Evolutionary conservation across 1,140 invertebrate species (phyloP).

Genomic region (Zaprionus kolodkinae): DNA sequence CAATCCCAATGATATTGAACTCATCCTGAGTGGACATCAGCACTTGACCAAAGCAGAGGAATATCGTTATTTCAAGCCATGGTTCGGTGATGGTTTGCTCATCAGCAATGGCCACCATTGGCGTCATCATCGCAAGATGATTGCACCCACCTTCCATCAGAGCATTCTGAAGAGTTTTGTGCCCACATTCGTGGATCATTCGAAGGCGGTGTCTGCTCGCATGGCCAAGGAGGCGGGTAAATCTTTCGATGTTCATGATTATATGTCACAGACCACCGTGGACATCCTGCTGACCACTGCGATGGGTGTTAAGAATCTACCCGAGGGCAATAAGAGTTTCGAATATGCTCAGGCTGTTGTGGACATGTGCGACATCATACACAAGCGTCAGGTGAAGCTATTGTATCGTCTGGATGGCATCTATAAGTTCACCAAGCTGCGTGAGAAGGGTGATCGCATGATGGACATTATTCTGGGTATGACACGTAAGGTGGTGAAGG

Average conservation of each 20-base stretch:
- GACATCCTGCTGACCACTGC: constrained; percentile 94
- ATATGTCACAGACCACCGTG: constrained; percentile 92
- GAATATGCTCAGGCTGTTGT: constrained; percentile 90
- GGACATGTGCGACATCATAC: constrained; percentile 90
- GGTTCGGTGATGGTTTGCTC: constrained; percentile 94
- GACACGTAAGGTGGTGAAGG: constrained; percentile 87
- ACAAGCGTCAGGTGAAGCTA: constrained; percentile 88
- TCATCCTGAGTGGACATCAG: constrained; percentile 88
- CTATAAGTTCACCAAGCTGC: constrained; percentile 87
- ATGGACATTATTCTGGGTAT: constrained; percentile 88
- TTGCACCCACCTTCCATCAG: constrained; percentile 97
- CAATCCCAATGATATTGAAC: constrained; percentile 89
- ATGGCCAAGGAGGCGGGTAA: constrained; percentile 88
- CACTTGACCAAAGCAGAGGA: constrained; percentile 93
- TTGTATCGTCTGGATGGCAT: constrained; percentile 86
- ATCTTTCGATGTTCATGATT: constrained; percentile 92
- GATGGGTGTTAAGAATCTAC: constrained; percentile 88
- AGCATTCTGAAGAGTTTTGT: constrained; percentile 96
- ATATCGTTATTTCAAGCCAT: constrained; percentile 94
- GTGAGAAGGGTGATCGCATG: constrained; percentile 86
- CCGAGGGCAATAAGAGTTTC: constrained; percentile 87
- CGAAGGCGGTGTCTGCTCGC: constrained; percentile 88
- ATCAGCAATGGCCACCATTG: constrained; percentile 94
- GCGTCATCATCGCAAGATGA: constrained; percentile 92
- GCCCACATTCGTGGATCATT: constrained; percentile 93